Conservation (phyloP, 2,888 invertebrate species). For the Hirtodrosophila trivittata region DNA sequence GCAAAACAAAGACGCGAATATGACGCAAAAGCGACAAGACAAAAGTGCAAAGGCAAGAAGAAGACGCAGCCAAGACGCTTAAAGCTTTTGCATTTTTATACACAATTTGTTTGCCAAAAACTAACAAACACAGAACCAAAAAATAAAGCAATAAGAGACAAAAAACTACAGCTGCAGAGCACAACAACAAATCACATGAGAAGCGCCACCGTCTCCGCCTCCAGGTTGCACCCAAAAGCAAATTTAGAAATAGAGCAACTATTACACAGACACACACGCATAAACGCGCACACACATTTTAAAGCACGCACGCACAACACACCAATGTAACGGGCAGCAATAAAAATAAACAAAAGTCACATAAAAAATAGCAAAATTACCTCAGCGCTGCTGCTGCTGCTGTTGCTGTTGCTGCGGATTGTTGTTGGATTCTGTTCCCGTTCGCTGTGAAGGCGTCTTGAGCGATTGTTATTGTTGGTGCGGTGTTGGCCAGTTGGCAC, state of each 20-base stretch:
- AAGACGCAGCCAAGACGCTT: slow-evolving; percentile 13
- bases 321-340: slow-evolving; percentile 34
- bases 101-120: slow-evolving; percentile 25
- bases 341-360: slow-evolving; percentile 68
- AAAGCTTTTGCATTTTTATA: slow-evolving; percentile 17
- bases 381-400: slow-evolving; percentile 57
- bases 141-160: slow-evolving; percentile 13
- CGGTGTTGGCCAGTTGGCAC: slow-evolving; percentile 43
- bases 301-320: slow-evolving; percentile 24
- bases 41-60: slow-evolving; percentile 42
- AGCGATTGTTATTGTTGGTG: slow-evolving; percentile 63
- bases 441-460: slow-evolving; percentile 48
- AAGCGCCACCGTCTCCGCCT: slow-evolving; percentile 28
- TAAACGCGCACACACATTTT: slow-evolving; percentile 20
- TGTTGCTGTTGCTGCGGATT: slow-evolving; percentile 29
- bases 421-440: slow-evolving; percentile 52
- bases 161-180: slow-evolving; percentile 15
- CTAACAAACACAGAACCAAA: slow-evolving; percentile 15
- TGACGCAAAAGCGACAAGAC: slow-evolving; percentile 45
- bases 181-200: slow-evolving; percentile 9
- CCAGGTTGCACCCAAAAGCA: slow-evolving; percentile 57
- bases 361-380: slow-evolving; percentile 76
- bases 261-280: no score
- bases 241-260: slow-evolving; percentile 56
- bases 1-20: slow-evolving; percentile 74